A percentile compares a stretch with the other conserved stretches of the same genome.
Evolutionary conservation across 2,113 vertebrate genomes (phyloP).

Genomic region (Aythya baeri): DNA sequence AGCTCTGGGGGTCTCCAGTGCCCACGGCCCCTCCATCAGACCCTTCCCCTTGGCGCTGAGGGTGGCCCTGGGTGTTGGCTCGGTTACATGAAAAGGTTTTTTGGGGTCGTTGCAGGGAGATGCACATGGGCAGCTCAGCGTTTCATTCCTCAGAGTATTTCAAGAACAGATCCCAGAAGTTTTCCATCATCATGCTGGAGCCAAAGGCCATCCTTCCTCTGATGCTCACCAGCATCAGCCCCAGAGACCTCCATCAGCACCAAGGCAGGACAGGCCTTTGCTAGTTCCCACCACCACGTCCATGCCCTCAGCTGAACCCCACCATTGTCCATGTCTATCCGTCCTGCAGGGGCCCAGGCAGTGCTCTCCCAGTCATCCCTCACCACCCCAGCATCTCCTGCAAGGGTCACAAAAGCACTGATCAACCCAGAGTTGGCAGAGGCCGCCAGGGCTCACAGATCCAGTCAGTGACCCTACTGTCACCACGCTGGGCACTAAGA

Average conservation of each 20-base stretch:
- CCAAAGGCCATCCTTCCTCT: fast-evolving
- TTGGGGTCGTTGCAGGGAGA: background rate
- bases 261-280: fast-evolving
- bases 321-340: background rate
- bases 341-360: background rate
- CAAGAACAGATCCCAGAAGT: background rate
- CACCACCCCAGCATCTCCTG: background rate
- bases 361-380: conserved; percentile 25
- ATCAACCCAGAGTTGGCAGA: conserved; percentile 43
- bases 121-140: fast-evolving
- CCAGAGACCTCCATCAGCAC: background rate
- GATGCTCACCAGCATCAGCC: background rate
- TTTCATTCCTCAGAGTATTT: fast-evolving
- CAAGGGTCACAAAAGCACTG: background rate
- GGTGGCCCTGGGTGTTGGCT: fast-evolving
- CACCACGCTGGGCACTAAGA: conserved; percentile 56
- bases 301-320: background rate
- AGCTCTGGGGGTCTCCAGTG: background rate
- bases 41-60: background rate
- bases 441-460: conserved; percentile 9
- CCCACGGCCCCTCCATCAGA: fast-evolving
- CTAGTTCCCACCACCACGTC: fast-evolving
- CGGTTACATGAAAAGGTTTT: fast-evolving
- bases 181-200: background rate
- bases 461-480: conserved; percentile 43